These are phyloP conservation scores for Drosophila sucinea DNA, from an alignment of 1,140 invertebrate genomes.

Conservation along the genomic window DNA sequence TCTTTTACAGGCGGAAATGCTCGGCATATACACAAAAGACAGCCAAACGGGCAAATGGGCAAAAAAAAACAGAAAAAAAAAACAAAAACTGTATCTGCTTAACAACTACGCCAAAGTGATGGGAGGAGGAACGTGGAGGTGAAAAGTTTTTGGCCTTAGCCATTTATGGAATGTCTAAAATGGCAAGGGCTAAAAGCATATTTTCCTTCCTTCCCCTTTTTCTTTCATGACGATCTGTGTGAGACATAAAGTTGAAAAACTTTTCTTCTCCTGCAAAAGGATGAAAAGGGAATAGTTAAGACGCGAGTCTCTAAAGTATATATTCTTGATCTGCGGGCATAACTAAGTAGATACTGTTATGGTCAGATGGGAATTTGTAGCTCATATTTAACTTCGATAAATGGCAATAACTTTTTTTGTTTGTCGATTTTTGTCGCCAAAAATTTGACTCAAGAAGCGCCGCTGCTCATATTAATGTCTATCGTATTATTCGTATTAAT, in stretches of 20 bases:
- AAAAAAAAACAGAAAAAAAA: constrained; percentile 23
- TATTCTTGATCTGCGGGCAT: too few relatives aligned
- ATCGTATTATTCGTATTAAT: too few relatives aligned
- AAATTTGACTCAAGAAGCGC: too few relatives aligned
- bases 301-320: too few relatives aligned
- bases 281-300: background rate
- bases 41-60: constrained; percentile 45
- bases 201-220: background rate
- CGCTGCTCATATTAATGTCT: too few relatives aligned
- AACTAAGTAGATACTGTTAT: too few relatives aligned
- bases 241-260: background rate
- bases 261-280: background rate
- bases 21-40: constrained; percentile 63
- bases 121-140: constrained; percentile 40
- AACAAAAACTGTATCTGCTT: constrained; percentile 18
- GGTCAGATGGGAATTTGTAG: too few relatives aligned
- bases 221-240: background rate
- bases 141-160: constrained; percentile 65
- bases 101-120: constrained; percentile 5
- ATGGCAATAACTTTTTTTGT: too few relatives aligned
- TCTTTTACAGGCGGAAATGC: constrained; percentile 69
- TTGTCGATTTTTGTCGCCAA: too few relatives aligned
- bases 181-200: constrained; percentile 18
- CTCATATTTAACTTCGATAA: too few relatives aligned
- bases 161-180: constrained; percentile 72